A percentile compares a stretch with the other conserved stretches of the same genome.
phyloP scores from a whole-genome alignment of 2,797 vertebrate genomes.

The Argyrosomus regius region DNA sequence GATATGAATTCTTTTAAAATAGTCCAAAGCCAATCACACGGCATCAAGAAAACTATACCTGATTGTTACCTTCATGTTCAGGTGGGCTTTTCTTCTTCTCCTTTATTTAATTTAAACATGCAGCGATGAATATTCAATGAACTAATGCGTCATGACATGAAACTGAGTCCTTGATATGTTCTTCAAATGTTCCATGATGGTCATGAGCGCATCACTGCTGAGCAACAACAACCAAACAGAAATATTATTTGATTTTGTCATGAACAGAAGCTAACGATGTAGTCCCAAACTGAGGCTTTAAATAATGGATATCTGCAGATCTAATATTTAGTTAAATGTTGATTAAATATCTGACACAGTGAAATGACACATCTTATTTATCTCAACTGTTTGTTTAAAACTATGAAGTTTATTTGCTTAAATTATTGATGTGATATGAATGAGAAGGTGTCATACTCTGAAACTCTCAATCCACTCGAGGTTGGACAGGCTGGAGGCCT shows the following conservation, averaged over 20 bases:
- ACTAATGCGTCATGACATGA: no score
- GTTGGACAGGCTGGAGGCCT: not conserved
- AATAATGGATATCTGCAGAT: not conserved
- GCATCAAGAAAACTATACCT: not conserved
- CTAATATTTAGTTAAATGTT: not conserved
- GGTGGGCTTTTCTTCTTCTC: not conserved
- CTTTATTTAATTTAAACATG: not conserved
- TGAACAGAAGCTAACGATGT: no score
- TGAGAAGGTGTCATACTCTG: not conserved
- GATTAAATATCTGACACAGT: not conserved
- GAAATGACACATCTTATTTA: not conserved
- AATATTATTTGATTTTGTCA: no score
- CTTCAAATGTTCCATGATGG: not conserved
- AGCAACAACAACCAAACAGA: not conserved
- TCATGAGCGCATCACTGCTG: no score
- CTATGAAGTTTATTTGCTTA: not conserved
- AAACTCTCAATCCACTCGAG: no score
- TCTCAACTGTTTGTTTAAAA: not conserved
- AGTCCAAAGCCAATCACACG: not conserved
- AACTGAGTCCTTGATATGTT: no score
- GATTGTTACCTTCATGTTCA: not conserved
- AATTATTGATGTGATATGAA: not conserved
- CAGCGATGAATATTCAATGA: no score
- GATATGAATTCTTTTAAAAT: constrained; percentile 12
- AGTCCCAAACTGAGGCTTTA: not conserved